Conservation (phyloP, 2,113 vertebrate species). For the Pleuronectes platessa region DNA sequence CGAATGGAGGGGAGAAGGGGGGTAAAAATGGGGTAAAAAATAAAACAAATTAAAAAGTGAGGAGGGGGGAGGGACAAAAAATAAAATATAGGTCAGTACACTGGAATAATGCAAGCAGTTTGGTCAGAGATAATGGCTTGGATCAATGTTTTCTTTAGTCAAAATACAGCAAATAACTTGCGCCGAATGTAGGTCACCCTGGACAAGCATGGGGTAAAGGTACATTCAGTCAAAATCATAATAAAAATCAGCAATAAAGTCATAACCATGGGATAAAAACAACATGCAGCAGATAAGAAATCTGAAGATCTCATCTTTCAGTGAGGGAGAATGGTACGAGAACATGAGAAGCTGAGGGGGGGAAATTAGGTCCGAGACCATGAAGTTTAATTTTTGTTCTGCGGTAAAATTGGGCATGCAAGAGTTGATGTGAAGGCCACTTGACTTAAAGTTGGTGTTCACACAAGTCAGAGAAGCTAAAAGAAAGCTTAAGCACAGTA, state of each 20-base stretch:
- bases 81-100: constrained; percentile 99
- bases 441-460: constrained; percentile 43
- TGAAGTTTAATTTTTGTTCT: constrained; percentile 76
- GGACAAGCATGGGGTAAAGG: constrained; percentile 90
- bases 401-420: constrained; percentile 81
- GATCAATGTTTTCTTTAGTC: constrained; percentile 92
- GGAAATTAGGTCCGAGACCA: constrained; percentile 75
- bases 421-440: constrained; percentile 81
- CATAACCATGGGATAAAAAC: constrained; percentile 71
- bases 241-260: constrained; percentile 61
- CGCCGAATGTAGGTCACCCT: constrained; percentile 92
- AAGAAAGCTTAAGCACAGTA: constrained; percentile 43
- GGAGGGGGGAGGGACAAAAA: constrained; percentile 97
- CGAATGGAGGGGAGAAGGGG: constrained; percentile 66
- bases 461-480: constrained; percentile 57
- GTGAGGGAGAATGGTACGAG: constrained; percentile 79
- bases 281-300: constrained; percentile 88
- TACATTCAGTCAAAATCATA: constrained; percentile 88
- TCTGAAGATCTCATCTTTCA: constrained; percentile 75
- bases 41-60: constrained; percentile 76
- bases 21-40: constrained; percentile 77
- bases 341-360: constrained; percentile 79
- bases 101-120: constrained; percentile 98
- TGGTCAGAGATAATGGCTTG: constrained; percentile 97
- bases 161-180: constrained; percentile 89